Base-by-base conservation (phyloP, 2,113 vertebrate species). In the Esox niger region DNA sequence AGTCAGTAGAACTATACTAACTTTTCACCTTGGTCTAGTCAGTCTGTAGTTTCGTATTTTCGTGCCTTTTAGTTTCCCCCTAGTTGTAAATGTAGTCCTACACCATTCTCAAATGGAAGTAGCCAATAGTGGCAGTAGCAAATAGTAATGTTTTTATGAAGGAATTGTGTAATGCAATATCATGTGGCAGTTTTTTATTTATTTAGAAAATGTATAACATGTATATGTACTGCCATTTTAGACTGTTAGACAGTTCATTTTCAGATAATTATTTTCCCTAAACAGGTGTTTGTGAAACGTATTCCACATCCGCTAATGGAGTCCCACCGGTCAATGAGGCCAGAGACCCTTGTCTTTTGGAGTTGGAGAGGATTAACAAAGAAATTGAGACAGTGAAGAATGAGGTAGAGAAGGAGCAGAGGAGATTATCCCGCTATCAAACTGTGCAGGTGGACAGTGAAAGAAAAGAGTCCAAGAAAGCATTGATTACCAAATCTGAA, bases 361-460 rank as follows among this genome's bases (percentile, higher is more conserved):
- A 92, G 56, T 71, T 91, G 66, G 82, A 90, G 78, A 78, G 71
- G 33, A 79, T 91, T 49, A 90, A 91, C 80, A 87, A 90, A 78
- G 76, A 91, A 79, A 91, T 91, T 31, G 83, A 88, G 61, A 86
- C 67, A 17, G 84, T 93, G 0, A 84, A 79, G 57, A 88, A 86
- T 63, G 87, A 95, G 62, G 84, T 91, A 9, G 82, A 92, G 80
- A 82, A 88, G 67, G 87, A 92, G 73, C 84, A 83, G 68, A 87
- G 89, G 62, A 82, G 82, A 21, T 68, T 93, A 26, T 89, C 84
- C 0, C 61, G 38, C 15, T 92, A 88, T 68, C 83, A 80, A 65
- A 85, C 74, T 0, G 54, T 54, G 8, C 75, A 88, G 63, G 69
- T 56, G 1, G 81, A 84, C 21, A 1, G n/a, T 31, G 32, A 17